Percentiles rank a stretch among this genome's conserved stretches.
These are phyloP conservation scores for Motacilla tschutschensis DNA, from an alignment of 2,113 vertebrate genomes.

Conservation along the genomic window DNA sequence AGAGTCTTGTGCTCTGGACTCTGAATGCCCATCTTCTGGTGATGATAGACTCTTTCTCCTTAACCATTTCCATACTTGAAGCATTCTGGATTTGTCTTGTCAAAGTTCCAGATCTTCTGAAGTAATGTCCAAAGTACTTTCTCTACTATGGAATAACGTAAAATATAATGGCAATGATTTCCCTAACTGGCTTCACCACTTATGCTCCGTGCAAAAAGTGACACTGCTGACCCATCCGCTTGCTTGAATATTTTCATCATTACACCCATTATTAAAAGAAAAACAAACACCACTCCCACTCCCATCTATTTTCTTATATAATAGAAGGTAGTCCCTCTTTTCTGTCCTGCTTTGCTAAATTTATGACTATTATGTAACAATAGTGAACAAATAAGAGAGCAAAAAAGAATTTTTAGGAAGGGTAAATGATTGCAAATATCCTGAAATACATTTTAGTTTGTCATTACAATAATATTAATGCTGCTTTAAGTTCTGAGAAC, in stretches of 20 bases:
- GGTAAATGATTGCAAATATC: neutral
- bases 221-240: rapidly evolving
- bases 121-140: neutral
- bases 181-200: neutral
- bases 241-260: neutral
- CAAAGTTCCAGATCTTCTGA: neutral
- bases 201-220: neutral
- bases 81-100: neutral
- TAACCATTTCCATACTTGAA: neutral
- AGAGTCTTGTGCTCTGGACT: neutral
- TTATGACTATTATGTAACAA: neutral
- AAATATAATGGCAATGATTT: neutral
- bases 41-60: neutral
- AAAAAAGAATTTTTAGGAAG: neutral
- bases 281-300: rapidly evolving
- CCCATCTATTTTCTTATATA: neutral
- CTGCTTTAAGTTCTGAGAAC: neutral
- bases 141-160: neutral
- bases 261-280: neutral
- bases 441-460: neutral
- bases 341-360: neutral
- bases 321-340: neutral
- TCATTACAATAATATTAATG: neutral
- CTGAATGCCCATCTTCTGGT: neutral
- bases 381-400: neutral